phyloP scores from a whole-genome alignment of 2,113 vertebrate genomes.

The Girardinichthys multiradiatus region DNA sequence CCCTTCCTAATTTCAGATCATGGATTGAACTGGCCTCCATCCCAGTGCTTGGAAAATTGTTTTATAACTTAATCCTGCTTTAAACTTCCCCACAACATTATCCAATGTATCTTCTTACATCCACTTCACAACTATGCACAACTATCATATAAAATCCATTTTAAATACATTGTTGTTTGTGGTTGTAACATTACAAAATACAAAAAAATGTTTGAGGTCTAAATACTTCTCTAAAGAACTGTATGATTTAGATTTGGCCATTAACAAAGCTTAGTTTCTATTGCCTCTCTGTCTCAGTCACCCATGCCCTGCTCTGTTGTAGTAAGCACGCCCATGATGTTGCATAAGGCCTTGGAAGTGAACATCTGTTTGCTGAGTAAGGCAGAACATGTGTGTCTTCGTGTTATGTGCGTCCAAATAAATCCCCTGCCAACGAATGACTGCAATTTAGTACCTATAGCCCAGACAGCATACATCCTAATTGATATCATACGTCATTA shows the following conservation, averaged over 20 bases:
- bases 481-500: conserved; percentile 36
- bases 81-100: too few relatives aligned
- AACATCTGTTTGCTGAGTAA: conserved; percentile 42
- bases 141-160: neutral
- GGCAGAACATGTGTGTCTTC: conserved; percentile 23
- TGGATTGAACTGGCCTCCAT: too few relatives aligned
- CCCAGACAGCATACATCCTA: conserved; percentile 12
- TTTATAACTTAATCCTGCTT: too few relatives aligned
- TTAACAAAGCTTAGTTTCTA: neutral
- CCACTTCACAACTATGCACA: too few relatives aligned
- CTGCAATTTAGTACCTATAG: conserved; percentile 15
- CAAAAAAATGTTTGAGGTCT: neutral
- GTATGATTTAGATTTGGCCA: neutral
- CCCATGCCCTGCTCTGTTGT: neutral
- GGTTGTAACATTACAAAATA: neutral
- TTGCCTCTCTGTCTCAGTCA: neutral
- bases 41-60: too few relatives aligned
- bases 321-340: conserved; percentile 10
- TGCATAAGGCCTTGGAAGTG: conserved; percentile 24
- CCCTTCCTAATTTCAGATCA: too few relatives aligned
- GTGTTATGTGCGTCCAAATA: conserved; percentile 44
- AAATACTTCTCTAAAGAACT: too few relatives aligned
- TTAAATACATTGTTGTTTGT: neutral
- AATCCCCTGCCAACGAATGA: conserved; percentile 22
- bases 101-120: neutral